Evolutionary conservation across 2,797 vertebrate species (phyloP), one percentile per base, ranked within the genome.

Genomic region (Tragopan temminckii): DNA sequence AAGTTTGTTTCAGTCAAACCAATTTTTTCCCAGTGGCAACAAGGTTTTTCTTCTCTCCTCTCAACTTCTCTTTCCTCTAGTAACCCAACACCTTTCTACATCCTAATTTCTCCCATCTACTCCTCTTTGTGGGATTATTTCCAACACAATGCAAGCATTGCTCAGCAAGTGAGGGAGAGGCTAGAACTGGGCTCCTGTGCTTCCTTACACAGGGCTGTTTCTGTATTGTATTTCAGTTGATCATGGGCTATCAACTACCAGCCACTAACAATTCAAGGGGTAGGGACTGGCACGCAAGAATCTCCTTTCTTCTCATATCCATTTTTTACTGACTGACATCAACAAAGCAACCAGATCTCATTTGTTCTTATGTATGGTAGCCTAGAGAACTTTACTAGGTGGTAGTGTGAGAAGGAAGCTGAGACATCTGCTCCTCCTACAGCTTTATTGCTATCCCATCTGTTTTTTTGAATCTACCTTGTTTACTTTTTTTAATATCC

Each of bases 401-500:
- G 84, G 68, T 43, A 53, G 40, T 48, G 46, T 25, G 42, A 94
- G 58, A 70, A 80, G 76, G 86, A 96, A 95, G 53, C 38, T 71
- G 38, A 91, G 64, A 62, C 31, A 62, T 52, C 23, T 23, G 19
- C 29, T 96, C 74, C 79, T 89, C 75, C 86, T 57, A 77, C 43
- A 38, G 19, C 63, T 93, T 45, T 70, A 89, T 20, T 89, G 27
- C 64, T 85, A 77, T 16, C 36, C 94, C 78, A 81, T 78, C 43
- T 63, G 31, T 35, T 90, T 53, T 29, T 90, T 71, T 67, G 15
- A 92, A 84, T n/a, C 19, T 31, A 77, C 24, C 31, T 87, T 92
- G 66, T 95, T 96, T 94, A 82, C 61, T 43, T 80, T 85, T 81
- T 33, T 40, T 21, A 38, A 61, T 80, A 88, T 27, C 53, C 42